phyloP scores from a whole-genome alignment of 2,797 vertebrate species.

The Choloepus didactylus region DNA sequence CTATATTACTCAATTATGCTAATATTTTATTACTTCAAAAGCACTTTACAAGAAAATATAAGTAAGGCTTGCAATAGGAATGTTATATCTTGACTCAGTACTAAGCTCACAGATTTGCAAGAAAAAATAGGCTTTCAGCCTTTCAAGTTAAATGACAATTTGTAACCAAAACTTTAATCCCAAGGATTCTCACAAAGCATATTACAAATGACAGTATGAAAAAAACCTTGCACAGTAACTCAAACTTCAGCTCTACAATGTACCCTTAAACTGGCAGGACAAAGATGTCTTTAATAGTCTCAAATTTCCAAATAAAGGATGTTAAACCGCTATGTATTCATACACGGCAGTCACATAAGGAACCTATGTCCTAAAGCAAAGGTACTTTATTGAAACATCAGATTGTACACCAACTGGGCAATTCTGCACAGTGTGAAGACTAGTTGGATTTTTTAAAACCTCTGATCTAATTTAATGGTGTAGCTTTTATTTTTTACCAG shows the following conservation, averaged over 20 bases:
- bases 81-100: not conserved
- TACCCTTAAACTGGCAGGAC: constrained; percentile 77
- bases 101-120: not conserved
- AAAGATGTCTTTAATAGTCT: not conserved
- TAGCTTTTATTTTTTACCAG: no score
- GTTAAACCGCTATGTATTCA: not conserved
- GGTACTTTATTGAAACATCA: no score
- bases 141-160: constrained; percentile 34
- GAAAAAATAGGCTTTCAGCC: not conserved
- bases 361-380: no score
- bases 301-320: not conserved
- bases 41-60: not conserved
- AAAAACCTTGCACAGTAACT: constrained; percentile 87
- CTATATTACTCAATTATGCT: constrained; percentile 63
- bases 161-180: constrained; percentile 88
- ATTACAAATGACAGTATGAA: constrained; percentile 91
- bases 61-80: constrained; percentile 2
- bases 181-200: constrained; percentile 82
- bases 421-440: no score
- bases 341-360: no score
- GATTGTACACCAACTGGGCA: no score
- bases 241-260: constrained; percentile 83
- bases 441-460: no score
- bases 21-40: constrained; percentile 40
- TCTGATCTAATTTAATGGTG: no score